Evolutionary conservation across 2,888 invertebrate genomes (phyloP), one percentile per base, ranked within the genome.

Genomic region (Trisateles emortualis): DNA sequence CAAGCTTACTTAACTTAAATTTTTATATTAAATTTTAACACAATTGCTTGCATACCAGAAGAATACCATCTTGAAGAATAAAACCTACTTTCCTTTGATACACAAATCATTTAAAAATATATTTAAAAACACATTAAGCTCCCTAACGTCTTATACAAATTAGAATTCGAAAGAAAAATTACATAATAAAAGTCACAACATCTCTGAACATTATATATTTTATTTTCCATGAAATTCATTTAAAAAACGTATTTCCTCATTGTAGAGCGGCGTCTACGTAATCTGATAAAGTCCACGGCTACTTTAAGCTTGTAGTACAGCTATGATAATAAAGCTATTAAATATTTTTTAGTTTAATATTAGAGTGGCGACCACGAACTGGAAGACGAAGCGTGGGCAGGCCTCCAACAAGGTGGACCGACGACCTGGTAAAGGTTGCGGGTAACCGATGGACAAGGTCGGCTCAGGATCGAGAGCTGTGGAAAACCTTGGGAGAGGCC

Each of bases 161-260:
- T 0, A 45, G 13, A 40, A 46, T 50, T 39, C 42, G 47, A 46
- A 39, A 38, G 13, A 45, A 58, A 58, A 49, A 36, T 47, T 46
- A 19, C 43, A 33, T 33, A 52, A 45, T 29, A 22, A 61, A 61
- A 47, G 41, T 53, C 58, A 52, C 19, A 52, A 57, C 63, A 62
- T 58, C 22, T 44, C 53, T 16, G 55, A 4, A 14, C 35, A 24
- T 60, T 53, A 62, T 62, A 65, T 68, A 72, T 72, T 68, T 59
- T 64, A 72, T 68, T 67, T 68, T 63, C 33, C 62, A 61, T 69
- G 52, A 71, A 75, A 64, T 63, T 68, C 59, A 59, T 73, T 77
- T 69, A 62, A 72, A 68, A 73, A 77, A 72, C 72, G 68, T 72
- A 74, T 75, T 75, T 72, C 76, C 72, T 74, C 60, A 74, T 75